phyloP scores from a whole-genome alignment of 1,140 invertebrate species.

The Sinella curviseta region DNA sequence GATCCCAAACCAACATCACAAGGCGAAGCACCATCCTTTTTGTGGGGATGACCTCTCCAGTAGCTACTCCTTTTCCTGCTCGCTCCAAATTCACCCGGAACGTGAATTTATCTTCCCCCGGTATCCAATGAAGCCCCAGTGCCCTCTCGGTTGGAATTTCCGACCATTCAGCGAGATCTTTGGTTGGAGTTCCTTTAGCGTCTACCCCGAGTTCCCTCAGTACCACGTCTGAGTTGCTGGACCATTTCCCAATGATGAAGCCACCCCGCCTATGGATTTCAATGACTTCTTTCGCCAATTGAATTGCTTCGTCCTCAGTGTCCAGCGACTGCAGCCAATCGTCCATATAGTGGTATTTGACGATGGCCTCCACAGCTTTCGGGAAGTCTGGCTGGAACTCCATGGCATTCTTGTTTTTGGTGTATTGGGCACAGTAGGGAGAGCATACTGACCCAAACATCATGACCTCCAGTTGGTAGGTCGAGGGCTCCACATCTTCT shows the following conservation, averaged over 20 bases:
- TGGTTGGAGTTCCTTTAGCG: background rate
- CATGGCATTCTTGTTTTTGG: conserved; percentile 31
- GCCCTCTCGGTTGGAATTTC: background rate
- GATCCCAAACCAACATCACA: conserved; percentile 47
- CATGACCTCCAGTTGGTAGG: conserved; percentile 41
- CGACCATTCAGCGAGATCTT: background rate
- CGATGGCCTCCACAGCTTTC: background rate
- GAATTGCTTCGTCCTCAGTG: conserved; percentile 36
- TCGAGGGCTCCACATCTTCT: background rate
- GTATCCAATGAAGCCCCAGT: conserved; percentile 33
- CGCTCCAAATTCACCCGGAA: conserved; percentile 22
- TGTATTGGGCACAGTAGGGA: conserved; percentile 41
- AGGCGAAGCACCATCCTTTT: conserved; percentile 31
- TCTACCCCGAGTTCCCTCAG: background rate
- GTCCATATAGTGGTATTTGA: conserved; percentile 44
- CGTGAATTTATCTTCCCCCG: conserved; percentile 18
- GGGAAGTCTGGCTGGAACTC: conserved; percentile 28
- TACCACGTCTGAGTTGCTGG: conserved; percentile 24
- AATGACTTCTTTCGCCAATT: background rate
- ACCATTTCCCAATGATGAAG: conserved; percentile 40
- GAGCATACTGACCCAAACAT: conserved; percentile 47
- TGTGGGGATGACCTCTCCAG: background rate
- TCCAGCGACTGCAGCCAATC: conserved; percentile 35
- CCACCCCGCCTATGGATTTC: conserved; percentile 25
- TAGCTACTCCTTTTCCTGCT: background rate